These are phyloP conservation scores for Amblyopsis hoosieri DNA, from an alignment of 2,797 vertebrate genomes.

Conservation along the genomic window DNA sequence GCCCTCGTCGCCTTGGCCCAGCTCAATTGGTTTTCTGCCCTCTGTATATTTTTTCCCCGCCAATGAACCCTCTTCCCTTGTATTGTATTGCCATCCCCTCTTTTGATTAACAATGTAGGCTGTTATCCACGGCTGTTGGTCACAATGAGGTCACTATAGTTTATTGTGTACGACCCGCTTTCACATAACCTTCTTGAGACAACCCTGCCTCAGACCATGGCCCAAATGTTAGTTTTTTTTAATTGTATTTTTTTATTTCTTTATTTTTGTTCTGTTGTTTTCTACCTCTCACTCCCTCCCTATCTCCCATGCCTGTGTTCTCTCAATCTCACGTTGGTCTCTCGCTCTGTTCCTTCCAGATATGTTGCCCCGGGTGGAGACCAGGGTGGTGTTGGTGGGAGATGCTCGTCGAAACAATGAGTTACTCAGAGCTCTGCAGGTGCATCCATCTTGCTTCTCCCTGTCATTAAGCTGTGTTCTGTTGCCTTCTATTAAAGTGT, in stretches of 20 bases:
- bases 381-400: slow-evolving; percentile 88
- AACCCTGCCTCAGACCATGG: neutral
- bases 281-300: neutral
- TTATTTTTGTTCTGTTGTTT: neutral
- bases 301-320: slow-evolving; percentile 22
- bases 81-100: too few relatives aligned
- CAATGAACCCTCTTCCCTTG: too few relatives aligned
- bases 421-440: slow-evolving; percentile 90
- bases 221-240: slow-evolving; percentile 4
- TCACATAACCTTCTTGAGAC: slow-evolving; percentile 6
- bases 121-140: slow-evolving; percentile 19
- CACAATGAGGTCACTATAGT: slow-evolving; percentile 11
- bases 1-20: too few relatives aligned
- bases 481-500: slow-evolving; percentile 10
- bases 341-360: slow-evolving; percentile 65
- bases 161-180: slow-evolving; percentile 3
- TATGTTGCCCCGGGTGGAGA: slow-evolving; percentile 89
- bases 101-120: slow-evolving; percentile 5
- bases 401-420: slow-evolving; percentile 79
- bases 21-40: too few relatives aligned
- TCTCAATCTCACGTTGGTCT: neutral
- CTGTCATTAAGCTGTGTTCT: neutral
- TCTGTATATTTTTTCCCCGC: too few relatives aligned
- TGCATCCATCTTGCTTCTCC: slow-evolving; percentile 43
- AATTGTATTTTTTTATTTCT: neutral